Evolutionary conservation across 2,113 vertebrate species (phyloP).

Genomic region (Bubo bubo): DNA sequence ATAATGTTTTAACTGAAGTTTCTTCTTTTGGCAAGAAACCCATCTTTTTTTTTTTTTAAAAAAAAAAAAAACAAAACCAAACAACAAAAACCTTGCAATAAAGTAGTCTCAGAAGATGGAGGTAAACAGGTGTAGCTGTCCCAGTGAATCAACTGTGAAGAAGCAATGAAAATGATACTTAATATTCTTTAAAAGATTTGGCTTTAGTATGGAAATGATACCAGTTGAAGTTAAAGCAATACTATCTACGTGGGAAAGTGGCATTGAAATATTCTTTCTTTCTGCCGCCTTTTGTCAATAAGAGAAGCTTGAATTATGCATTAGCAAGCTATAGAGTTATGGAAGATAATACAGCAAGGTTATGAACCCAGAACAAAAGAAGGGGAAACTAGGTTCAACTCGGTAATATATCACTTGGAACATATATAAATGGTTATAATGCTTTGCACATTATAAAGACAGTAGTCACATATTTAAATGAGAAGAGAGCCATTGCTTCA

Average conservation of each 20-base stretch:
- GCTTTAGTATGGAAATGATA: constrained; percentile 28
- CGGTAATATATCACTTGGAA: constrained; percentile 49
- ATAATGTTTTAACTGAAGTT: background rate
- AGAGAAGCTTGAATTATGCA: constrained; percentile 70
- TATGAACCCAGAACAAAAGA: constrained; percentile 68
- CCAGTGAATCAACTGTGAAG: background rate
- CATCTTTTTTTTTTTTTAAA: background rate
- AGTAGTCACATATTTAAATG: constrained; percentile 49
- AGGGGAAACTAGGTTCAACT: constrained; percentile 59
- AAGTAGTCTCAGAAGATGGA: background rate
- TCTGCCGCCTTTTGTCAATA: constrained; percentile 50
- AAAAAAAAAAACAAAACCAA: background rate
- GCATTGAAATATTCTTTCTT: constrained; percentile 30
- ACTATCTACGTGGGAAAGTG: constrained; percentile 1
- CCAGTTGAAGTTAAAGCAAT: constrained; percentile 32
- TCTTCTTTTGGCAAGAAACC: background rate
- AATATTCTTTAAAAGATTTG: constrained; percentile 12
- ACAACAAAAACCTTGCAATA: background rate
- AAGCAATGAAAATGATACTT: constrained; percentile 18
- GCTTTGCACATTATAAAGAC: constrained; percentile 35
- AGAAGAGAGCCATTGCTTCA: constrained; percentile 7
- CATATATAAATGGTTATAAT: constrained; percentile 44
- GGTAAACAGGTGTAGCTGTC: constrained; percentile 36
- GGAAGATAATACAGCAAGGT: constrained; percentile 66
- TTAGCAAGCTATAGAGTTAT: constrained; percentile 60